Evolutionary conservation across 2,113 vertebrate species (phyloP).

Genomic region (Caretta caretta): DNA sequence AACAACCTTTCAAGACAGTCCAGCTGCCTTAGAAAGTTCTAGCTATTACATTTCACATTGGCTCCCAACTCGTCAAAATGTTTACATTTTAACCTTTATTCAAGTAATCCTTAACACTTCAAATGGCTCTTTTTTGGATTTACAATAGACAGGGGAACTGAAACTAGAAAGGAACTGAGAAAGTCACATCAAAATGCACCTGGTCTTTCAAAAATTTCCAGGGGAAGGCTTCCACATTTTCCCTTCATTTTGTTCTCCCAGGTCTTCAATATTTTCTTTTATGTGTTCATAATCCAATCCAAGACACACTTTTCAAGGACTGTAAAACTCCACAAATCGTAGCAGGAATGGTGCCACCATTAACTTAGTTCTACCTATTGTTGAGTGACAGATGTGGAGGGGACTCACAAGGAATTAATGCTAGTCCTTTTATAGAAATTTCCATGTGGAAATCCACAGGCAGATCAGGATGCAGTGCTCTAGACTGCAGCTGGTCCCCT

Average conservation of each 20-base stretch:
- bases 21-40: neutral
- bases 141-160: neutral
- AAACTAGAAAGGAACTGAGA: neutral
- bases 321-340: neutral
- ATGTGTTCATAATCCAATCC: neutral
- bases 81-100: neutral
- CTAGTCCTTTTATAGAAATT: neutral
- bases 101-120: neutral
- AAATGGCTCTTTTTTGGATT: neutral
- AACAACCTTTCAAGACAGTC: neutral
- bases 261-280: neutral
- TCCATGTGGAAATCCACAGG: neutral
- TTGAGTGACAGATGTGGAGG: neutral
- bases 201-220: neutral
- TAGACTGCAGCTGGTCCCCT: neutral
- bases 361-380: neutral
- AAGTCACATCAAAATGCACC: accelerated
- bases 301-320: neutral
- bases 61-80: neutral
- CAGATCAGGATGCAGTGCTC: neutral
- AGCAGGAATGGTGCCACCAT: neutral
- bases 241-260: neutral
- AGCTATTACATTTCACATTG: neutral
- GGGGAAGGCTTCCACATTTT: accelerated
- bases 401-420: neutral